Evolutionary conservation across 2,888 invertebrate genomes (phyloP).

Genomic region (Plagodis dolabraria): DNA sequence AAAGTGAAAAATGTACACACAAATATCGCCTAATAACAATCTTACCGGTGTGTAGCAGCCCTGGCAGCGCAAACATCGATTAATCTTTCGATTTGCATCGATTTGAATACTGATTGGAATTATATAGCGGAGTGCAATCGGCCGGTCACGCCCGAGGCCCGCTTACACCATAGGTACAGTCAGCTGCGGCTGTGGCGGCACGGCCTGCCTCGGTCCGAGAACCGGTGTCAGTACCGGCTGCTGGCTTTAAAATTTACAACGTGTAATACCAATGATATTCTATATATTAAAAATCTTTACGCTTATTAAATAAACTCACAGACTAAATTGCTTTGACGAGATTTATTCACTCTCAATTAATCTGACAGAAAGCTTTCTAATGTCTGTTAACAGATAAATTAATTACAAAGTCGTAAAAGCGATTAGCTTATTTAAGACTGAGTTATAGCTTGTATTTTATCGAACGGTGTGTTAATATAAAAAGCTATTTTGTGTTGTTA

Average conservation of each 20-base stretch:
- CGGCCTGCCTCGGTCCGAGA: background rate
- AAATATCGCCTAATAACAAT: slow-evolving; percentile 54
- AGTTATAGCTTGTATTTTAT: slow-evolving; percentile 19
- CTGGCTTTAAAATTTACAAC: slow-evolving; percentile 12
- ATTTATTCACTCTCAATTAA: slow-evolving; percentile 26
- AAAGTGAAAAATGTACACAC: slow-evolving; percentile 39
- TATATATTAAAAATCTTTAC: slow-evolving; percentile 23
- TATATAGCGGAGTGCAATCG: slow-evolving; percentile 62
- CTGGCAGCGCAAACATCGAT: slow-evolving; percentile 66
- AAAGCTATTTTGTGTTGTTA: slow-evolving; percentile 23
- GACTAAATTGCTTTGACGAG: slow-evolving; percentile 14
- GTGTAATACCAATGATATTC: slow-evolving; percentile 13
- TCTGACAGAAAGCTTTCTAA: slow-evolving; percentile 23
- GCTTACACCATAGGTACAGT: slow-evolving; percentile 47
- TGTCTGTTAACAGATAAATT: slow-evolving; percentile 25
- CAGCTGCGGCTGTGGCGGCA: background rate
- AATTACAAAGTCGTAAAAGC: slow-evolving; percentile 29
- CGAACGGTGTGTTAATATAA: slow-evolving; percentile 20
- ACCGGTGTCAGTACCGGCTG: background rate
- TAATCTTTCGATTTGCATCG: slow-evolving; percentile 77
- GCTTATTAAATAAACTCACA: slow-evolving; percentile 25
- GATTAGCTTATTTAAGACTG: slow-evolving; percentile 26
- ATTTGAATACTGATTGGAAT: slow-evolving; percentile 79
- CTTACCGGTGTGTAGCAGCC: slow-evolving; percentile 48
- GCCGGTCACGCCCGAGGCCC: slow-evolving; percentile 53